These are phyloP conservation scores for Patagioenas fasciata DNA, from an alignment of 2,113 vertebrate genomes.

Conservation along the genomic window DNA sequence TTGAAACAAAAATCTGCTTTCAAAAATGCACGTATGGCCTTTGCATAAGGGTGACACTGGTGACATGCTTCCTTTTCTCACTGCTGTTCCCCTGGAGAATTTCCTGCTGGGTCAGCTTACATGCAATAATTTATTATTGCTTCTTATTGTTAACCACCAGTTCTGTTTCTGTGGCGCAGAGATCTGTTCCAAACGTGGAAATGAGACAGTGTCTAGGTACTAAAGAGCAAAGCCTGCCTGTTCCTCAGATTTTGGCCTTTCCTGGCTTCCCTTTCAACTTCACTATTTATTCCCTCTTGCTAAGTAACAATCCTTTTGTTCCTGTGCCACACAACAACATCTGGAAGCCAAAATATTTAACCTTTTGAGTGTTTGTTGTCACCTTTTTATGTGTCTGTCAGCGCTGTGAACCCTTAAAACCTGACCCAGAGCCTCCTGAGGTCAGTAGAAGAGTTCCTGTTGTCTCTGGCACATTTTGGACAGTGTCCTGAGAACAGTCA, in stretches of 20 bases:
- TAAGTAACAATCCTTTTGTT: neutral
- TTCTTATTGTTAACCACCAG: neutral
- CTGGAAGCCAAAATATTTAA: slow-evolving; percentile 49
- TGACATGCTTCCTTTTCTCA: slow-evolving; percentile 5
- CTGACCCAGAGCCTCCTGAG: neutral
- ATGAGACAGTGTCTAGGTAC: neutral
- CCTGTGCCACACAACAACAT: neutral
- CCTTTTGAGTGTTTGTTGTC: slow-evolving; percentile 36
- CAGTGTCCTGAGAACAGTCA: neutral
- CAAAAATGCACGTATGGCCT: neutral
- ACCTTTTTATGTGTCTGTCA: slow-evolving; percentile 20
- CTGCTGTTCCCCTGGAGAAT: slow-evolving; percentile 26
- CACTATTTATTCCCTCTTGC: neutral
- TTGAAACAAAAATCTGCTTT: neutral
- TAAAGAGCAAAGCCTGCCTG: neutral
- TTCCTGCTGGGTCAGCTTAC: neutral
- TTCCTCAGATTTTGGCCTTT: neutral
- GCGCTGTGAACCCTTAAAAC: neutral
- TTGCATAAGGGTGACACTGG: neutral
- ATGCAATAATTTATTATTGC: slow-evolving; percentile 1
- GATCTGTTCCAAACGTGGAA: slow-evolving; percentile 10
- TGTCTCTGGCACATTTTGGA: neutral
- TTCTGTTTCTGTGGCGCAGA: neutral
- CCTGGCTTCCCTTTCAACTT: neutral
- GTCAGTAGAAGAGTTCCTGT: neutral